Percentiles rank a stretch among this genome's conserved stretches.
Evolutionary conservation across 2,113 vertebrate genomes (phyloP).

Genomic region (Reinhardtius hippoglossoides): DNA sequence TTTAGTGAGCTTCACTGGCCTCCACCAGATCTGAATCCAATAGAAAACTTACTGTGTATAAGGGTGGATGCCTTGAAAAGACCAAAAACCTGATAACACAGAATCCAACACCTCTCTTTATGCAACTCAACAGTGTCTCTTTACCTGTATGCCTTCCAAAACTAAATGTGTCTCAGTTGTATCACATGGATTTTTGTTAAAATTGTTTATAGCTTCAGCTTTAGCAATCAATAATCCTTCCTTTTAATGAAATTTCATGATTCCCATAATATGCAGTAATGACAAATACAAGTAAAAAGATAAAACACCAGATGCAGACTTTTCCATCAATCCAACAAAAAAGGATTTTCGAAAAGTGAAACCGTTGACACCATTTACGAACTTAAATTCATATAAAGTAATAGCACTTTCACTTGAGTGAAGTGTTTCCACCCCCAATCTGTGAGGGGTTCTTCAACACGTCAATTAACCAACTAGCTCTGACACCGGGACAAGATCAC

Average conservation of each 20-base stretch:
- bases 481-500: constrained; percentile 7
- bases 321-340: too few species aligned
- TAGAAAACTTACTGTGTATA: neutral
- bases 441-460: neutral
- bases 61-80: too few species aligned
- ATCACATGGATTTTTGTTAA: neutral
- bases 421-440: neutral
- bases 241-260: too few species aligned
- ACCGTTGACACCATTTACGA: too few species aligned
- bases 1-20: neutral
- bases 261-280: too few species aligned
- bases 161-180: neutral
- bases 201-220: neutral
- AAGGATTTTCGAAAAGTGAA: too few species aligned
- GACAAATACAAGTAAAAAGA: neutral
- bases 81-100: too few species aligned
- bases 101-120: too few species aligned
- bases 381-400: too few species aligned
- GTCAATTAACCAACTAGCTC: neutral
- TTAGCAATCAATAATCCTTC: neutral
- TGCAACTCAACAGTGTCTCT: neutral
- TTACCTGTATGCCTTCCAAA: neutral
- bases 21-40: neutral
- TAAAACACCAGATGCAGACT: neutral
- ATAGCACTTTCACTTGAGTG: too few species aligned